Conservation (phyloP, 2,888 invertebrate genomes). For the Dolichopus griseipennis region DNA sequence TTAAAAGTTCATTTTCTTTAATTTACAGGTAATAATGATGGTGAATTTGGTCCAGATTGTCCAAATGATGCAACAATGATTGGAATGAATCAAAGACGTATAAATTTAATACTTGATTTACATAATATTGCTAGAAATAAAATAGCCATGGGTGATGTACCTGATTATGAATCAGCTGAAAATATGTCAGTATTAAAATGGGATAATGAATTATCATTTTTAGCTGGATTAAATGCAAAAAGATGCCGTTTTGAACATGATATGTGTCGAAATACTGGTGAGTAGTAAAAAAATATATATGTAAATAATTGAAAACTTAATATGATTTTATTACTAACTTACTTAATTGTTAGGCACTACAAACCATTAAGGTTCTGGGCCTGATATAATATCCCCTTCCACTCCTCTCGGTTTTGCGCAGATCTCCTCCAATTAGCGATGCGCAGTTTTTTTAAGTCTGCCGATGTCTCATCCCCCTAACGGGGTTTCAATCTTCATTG, state of each 20-base stretch:
- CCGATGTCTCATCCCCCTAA: too few species aligned
- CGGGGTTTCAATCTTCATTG: too few species aligned
- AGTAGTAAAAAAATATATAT: neutral
- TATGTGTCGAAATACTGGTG: conserved; percentile 34
- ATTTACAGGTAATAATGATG: neutral
- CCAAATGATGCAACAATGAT: conserved; percentile 24
- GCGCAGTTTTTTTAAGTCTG: too few species aligned
- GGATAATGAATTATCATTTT: conserved; percentile 35
- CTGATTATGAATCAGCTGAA: conserved; percentile 31
- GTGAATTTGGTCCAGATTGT: conserved; percentile 14
- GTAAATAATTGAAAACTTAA: too few species aligned
- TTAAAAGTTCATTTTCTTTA: too few species aligned
- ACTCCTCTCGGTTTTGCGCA: too few species aligned
- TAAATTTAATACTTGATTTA: conserved; percentile 35
- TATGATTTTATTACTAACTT: too few species aligned
- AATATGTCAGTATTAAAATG: conserved; percentile 37
- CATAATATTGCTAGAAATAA: conserved; percentile 37
- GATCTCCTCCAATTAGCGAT: too few species aligned
- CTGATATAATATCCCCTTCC: too few species aligned
- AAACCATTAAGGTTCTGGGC: too few species aligned
- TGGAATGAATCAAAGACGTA: conserved; percentile 33
- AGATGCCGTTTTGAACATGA: conserved; percentile 37
- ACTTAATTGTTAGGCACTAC: too few species aligned
- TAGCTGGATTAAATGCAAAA: conserved; percentile 35
- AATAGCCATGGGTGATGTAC: conserved; percentile 33